Conservation (phyloP, 2,888 invertebrate species). For the Cremastinae sp. region DNA sequence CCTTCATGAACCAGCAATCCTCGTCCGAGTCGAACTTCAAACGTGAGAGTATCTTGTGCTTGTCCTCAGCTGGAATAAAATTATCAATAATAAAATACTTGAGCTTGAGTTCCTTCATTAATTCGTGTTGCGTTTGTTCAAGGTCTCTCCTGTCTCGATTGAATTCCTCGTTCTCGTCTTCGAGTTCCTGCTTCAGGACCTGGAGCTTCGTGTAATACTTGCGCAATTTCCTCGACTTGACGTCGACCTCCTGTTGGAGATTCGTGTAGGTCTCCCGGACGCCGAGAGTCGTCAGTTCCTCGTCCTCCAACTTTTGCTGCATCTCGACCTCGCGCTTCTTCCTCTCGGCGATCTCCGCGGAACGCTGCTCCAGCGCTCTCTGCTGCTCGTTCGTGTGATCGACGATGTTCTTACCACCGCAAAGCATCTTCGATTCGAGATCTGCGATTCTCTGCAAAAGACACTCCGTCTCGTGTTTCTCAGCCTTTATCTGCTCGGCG, state of each 20-base stretch:
- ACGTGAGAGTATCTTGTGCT: conserved; percentile 87
- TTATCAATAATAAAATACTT: conserved; percentile 94
- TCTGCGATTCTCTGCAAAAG: conserved; percentile 89
- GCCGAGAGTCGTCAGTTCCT: conserved; percentile 95
- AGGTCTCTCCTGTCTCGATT: conserved; percentile 94
- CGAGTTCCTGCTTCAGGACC: conserved; percentile 88
- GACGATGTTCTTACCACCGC: conserved; percentile 96
- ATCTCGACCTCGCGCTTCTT: conserved; percentile 92
- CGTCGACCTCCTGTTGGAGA: conserved; percentile 97
- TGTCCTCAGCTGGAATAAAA: conserved; percentile 92
- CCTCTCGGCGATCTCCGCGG: conserved; percentile 94
- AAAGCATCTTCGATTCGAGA: conserved; percentile 96
- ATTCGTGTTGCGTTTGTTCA: conserved; percentile 94
- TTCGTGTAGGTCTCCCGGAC: conserved; percentile 95
- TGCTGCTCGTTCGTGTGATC: conserved; percentile 98
- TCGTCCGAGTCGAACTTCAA: conserved; percentile 91
- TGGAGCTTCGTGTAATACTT: conserved; percentile 93
- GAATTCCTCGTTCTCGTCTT: conserved; percentile 92
- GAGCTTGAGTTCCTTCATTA: conserved; percentile 94
- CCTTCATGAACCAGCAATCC: conserved; percentile 86
- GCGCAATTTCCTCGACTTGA: conserved; percentile 95
- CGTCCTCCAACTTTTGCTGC: conserved; percentile 94
- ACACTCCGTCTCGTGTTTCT: conserved; percentile 87
- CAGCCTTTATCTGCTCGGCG: conserved; percentile 84
- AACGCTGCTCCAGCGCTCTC: conserved; percentile 91